These are phyloP conservation scores for Entosphenus tridentatus DNA, from an alignment of 2,113 vertebrate genomes.

Conservation along the genomic window DNA sequence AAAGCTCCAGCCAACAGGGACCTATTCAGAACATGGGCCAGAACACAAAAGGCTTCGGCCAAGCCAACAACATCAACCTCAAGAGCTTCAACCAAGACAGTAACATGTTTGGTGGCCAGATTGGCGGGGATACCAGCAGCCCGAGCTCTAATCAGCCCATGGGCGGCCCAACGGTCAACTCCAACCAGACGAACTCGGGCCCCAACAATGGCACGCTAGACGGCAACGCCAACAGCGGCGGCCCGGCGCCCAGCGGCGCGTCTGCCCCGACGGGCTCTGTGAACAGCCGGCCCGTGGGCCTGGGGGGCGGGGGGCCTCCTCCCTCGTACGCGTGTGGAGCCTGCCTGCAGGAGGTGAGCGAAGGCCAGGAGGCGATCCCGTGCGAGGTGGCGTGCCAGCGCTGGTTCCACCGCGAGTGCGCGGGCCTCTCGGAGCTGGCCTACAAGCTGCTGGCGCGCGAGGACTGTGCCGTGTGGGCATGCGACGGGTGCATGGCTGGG, in stretches of 20 bases:
- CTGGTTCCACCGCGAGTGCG: slow-evolving; percentile 2
- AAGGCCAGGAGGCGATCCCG: slow-evolving; percentile 4
- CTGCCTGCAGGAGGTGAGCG: slow-evolving; percentile 2
- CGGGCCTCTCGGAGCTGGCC: slow-evolving; percentile 5
- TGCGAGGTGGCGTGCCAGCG: slow-evolving; percentile 4
- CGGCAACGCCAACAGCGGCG: neutral
- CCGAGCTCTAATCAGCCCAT: slow-evolving; percentile 11
- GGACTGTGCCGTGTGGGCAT: slow-evolving; percentile 1
- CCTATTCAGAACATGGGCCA: slow-evolving; percentile 34
- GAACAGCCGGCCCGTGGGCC: neutral
- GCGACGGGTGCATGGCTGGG: neutral
- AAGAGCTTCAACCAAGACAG: slow-evolving; percentile 21
- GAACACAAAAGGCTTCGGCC: slow-evolving; percentile 16
- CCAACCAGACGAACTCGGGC: slow-evolving; percentile 13
- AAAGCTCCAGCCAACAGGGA: slow-evolving; percentile 37
- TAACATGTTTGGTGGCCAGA: slow-evolving; percentile 18
- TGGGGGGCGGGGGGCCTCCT: neutral
- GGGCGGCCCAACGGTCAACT: slow-evolving; percentile 24
- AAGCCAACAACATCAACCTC: slow-evolving; percentile 31
- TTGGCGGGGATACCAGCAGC: slow-evolving; percentile 22
- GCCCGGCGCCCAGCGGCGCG: neutral
- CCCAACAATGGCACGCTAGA: slow-evolving; percentile 1
- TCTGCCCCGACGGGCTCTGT: neutral
- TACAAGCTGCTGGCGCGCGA: slow-evolving; percentile 2
- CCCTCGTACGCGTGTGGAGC: neutral